Percentiles rank a stretch among this genome's conserved stretches.
These are phyloP conservation scores for Corythornis vintsioides DNA, from an alignment of 2,113 vertebrate genomes.

Conservation along the genomic window DNA sequence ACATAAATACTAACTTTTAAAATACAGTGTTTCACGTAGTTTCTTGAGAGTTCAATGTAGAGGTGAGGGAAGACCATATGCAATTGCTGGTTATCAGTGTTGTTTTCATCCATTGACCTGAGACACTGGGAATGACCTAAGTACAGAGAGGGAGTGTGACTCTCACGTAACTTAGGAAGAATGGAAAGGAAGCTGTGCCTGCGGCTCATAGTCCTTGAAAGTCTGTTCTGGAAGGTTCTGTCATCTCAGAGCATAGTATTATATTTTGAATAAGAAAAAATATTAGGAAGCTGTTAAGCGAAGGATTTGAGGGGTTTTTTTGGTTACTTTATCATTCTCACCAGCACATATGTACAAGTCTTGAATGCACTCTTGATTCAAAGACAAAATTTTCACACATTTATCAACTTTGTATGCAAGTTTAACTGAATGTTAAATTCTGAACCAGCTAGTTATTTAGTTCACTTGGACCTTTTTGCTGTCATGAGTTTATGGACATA, in stretches of 20 bases:
- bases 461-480: neutral
- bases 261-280: neutral
- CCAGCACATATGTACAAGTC: rapidly evolving
- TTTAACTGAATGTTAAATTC: neutral
- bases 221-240: neutral
- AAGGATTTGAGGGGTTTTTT: neutral
- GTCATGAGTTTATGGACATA: neutral
- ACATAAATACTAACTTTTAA: neutral
- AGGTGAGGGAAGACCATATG: neutral
- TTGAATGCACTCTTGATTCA: neutral
- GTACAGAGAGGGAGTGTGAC: neutral
- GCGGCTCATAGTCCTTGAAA: neutral
- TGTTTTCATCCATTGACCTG: neutral
- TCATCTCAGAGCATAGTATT: neutral
- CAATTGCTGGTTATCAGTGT: rapidly evolving
- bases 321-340: neutral
- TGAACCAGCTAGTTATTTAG: neutral
- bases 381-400: neutral
- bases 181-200: neutral
- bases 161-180: neutral
- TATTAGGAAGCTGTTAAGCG: neutral
- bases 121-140: neutral
- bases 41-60: neutral
- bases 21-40: neutral
- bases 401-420: neutral